A percentile compares a stretch with the other conserved stretches of the same genome.
These are phyloP conservation scores for Plodia interpunctella DNA, from an alignment of 1,140 invertebrate genomes.

Conservation along the genomic window DNA sequence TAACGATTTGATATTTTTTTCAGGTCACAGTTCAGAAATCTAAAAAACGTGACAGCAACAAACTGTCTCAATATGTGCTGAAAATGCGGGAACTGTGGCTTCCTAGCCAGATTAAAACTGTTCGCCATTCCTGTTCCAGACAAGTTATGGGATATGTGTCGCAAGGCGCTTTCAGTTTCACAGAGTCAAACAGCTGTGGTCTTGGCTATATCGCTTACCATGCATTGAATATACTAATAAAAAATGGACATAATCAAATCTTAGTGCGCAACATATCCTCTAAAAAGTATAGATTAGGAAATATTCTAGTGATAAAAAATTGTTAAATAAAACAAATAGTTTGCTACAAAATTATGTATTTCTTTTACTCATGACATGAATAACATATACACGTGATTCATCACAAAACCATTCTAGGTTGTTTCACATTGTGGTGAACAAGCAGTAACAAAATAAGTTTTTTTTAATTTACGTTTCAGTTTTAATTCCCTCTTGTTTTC, in stretches of 20 bases:
- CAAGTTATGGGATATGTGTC: constrained; percentile 86
- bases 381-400: constrained; percentile 17
- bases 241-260: constrained; percentile 39
- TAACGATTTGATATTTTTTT: too few relatives aligned
- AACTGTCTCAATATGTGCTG: constrained; percentile 75
- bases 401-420: constrained; percentile 30
- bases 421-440: constrained; percentile 25
- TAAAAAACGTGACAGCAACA: constrained; percentile 20
- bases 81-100: constrained; percentile 84
- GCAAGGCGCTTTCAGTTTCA: constrained; percentile 83
- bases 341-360: constrained; percentile 27
- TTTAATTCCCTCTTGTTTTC: neutral
- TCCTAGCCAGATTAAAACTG: constrained; percentile 74
- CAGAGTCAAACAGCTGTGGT: constrained; percentile 80
- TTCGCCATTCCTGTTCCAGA: constrained; percentile 81
- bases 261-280: constrained; percentile 55
- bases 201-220: constrained; percentile 82
- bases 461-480: constrained; percentile 5
- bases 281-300: constrained; percentile 53
- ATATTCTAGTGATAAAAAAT: constrained; percentile 42
- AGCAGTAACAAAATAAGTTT: constrained; percentile 22
- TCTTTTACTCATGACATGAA: constrained; percentile 18
- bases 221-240: constrained; percentile 75
- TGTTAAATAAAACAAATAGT: constrained; percentile 31
- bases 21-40: constrained; percentile 18